Conservation (phyloP, 1,140 invertebrate genomes). For the Dinoponera quadriceps region DNA sequence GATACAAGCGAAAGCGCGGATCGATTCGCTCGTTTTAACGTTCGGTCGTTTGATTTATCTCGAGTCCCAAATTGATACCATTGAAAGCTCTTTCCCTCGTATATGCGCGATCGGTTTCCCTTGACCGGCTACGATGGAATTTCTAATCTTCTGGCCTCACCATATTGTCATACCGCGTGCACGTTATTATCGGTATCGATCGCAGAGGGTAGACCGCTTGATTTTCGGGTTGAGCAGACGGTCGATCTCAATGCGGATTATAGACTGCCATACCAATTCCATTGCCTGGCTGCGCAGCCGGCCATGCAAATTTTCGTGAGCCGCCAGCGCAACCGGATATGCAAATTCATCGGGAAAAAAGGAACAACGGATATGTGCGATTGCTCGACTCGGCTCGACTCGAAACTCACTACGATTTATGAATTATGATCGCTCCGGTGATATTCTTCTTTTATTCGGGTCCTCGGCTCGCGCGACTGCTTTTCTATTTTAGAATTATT, state of each 20-base stretch:
- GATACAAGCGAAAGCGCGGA: neutral
- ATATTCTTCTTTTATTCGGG: slow-evolving; percentile 2
- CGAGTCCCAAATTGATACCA: neutral
- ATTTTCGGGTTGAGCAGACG: slow-evolving; percentile 58
- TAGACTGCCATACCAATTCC: slow-evolving; percentile 59
- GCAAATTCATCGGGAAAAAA: slow-evolving; percentile 50
- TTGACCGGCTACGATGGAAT: slow-evolving; percentile 41
- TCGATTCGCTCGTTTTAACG: neutral
- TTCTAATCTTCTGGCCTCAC: slow-evolving; percentile 52
- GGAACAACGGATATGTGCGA: slow-evolving; percentile 28
- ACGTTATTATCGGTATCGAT: slow-evolving; percentile 60
- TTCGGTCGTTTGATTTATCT: neutral
- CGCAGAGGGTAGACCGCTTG: slow-evolving; percentile 52
- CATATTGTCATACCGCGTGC: slow-evolving; percentile 51
- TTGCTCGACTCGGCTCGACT: slow-evolving; percentile 46
- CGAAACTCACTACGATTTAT: slow-evolving; percentile 52
- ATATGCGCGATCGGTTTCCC: neutral
- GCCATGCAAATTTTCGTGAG: slow-evolving; percentile 58
- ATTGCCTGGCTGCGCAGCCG: slow-evolving; percentile 45
- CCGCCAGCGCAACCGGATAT: slow-evolving; percentile 50
- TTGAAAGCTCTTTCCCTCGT: neutral
- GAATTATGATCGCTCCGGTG: slow-evolving; percentile 43
- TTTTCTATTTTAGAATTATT: slow-evolving; percentile 39
- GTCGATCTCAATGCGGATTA: slow-evolving; percentile 58
- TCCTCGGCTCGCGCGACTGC: neutral